Evolutionary conservation across 2,797 vertebrate genomes (phyloP).

Genomic region (Lutjanus campechanus): DNA sequence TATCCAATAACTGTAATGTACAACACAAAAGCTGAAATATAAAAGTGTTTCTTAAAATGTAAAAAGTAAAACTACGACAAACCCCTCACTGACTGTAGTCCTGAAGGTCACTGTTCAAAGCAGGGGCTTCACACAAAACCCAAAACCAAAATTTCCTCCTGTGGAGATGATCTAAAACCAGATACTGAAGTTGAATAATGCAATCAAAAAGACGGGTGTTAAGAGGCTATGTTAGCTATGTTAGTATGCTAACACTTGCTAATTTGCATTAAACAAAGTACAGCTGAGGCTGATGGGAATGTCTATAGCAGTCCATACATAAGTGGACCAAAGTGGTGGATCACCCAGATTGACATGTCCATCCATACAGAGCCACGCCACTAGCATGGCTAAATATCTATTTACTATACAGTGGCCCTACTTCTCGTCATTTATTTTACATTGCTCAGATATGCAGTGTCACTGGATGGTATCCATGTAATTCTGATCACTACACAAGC

Average conservation of each 20-base stretch:
- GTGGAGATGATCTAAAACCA: neutral
- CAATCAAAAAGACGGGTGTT: neutral
- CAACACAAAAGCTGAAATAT: neutral
- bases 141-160: slow-evolving; percentile 2
- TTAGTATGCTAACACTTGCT: neutral
- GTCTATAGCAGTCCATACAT: neutral
- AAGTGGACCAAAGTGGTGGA: neutral
- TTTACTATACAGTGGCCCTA: neutral
- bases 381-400: neutral
- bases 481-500: slow-evolving; percentile 45
- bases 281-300: neutral
- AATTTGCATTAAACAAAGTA: neutral
- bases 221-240: neutral
- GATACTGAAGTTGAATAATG: neutral
- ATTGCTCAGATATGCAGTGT: slow-evolving; percentile 29
- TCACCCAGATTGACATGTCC: neutral
- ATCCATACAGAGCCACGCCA: neutral
- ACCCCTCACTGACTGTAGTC: neutral
- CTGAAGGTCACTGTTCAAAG: neutral
- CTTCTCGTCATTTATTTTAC: slow-evolving; percentile 30
- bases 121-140: neutral
- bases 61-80: neutral
- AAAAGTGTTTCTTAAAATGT: neutral
- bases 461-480: slow-evolving; percentile 36
- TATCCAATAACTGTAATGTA: neutral